A percentile compares a stretch with the other conserved stretches of the same genome.
These are phyloP conservation scores for Teleogryllus oceanicus DNA, from an alignment of 2,888 invertebrate species.

Conservation along the genomic window DNA sequence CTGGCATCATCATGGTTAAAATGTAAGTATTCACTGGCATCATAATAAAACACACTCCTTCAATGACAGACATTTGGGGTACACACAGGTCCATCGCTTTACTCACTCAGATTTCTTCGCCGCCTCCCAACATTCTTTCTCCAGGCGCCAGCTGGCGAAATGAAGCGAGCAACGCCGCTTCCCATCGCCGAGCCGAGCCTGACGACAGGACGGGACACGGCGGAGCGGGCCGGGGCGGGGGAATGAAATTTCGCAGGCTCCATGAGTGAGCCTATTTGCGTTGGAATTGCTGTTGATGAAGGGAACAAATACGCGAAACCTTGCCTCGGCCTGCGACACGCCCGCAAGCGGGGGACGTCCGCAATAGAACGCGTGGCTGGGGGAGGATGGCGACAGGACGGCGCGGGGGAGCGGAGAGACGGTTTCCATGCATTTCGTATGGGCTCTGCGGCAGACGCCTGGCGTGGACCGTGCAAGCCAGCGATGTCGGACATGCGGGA, in stretches of 20 bases:
- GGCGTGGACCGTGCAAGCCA: not conserved
- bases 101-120: too few relatives aligned
- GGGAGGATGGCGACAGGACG: not conserved
- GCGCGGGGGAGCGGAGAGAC: not conserved
- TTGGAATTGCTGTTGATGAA: not conserved
- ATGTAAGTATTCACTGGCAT: too few relatives aligned
- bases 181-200: too few relatives aligned
- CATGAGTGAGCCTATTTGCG: conserved; percentile 1
- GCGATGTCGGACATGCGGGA: not conserved
- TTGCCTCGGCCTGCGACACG: not conserved
- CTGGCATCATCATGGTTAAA: too few relatives aligned
- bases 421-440: too few relatives aligned
- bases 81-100: too few relatives aligned
- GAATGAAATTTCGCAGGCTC: not conserved
- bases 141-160: too few relatives aligned
- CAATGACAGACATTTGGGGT: too few relatives aligned
- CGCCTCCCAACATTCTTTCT: too few relatives aligned
- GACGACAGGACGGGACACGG: too few relatives aligned
- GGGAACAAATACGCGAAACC: conserved; percentile 11
- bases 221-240: not conserved
- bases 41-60: too few relatives aligned
- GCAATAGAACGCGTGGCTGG: not conserved
- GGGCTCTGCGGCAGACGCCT: not conserved
- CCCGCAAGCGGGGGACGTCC: not conserved
- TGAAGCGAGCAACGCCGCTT: too few relatives aligned